These are phyloP conservation scores for Patella vulgata DNA, from an alignment of 1,140 invertebrate species.

Conservation along the genomic window DNA sequence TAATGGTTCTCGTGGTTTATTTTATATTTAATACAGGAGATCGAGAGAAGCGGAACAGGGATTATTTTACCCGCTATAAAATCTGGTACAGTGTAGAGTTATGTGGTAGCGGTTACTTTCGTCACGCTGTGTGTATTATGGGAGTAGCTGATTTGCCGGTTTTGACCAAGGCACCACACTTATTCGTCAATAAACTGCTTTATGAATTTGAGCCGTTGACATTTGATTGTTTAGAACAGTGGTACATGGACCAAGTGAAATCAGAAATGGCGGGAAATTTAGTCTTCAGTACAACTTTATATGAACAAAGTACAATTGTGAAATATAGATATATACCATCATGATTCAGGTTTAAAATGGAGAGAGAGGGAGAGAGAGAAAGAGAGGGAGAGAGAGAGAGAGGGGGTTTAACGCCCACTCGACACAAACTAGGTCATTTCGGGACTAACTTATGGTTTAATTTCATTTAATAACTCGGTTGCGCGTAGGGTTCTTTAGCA, in stretches of 20 bases:
- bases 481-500: too few species aligned
- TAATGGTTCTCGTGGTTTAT: too few species aligned
- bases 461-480: too few species aligned
- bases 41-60: too few species aligned
- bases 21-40: too few species aligned
- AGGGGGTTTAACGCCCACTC: too few species aligned
- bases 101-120: slow-evolving; percentile 32
- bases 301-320: slow-evolving; percentile 4
- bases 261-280: background rate
- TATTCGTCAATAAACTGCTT: slow-evolving; percentile 23
- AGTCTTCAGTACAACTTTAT: slow-evolving; percentile 6
- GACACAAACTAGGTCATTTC: too few species aligned
- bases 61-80: slow-evolving; percentile 39
- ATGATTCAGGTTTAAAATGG: too few species aligned
- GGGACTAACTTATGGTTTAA: too few species aligned
- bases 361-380: too few species aligned
- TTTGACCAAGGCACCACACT: background rate
- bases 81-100: slow-evolving; percentile 29
- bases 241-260: slow-evolving; percentile 5
- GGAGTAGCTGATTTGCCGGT: slow-evolving; percentile 43
- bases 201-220: slow-evolving; percentile 4
- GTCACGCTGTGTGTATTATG: slow-evolving; percentile 49
- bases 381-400: too few species aligned
- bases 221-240: slow-evolving; percentile 16
- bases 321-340: slow-evolving; percentile 8